Evolutionary conservation across 1,140 invertebrate species (phyloP), one percentile per base, ranked within the genome.

Genomic region (Euwallacea fornicatus): DNA sequence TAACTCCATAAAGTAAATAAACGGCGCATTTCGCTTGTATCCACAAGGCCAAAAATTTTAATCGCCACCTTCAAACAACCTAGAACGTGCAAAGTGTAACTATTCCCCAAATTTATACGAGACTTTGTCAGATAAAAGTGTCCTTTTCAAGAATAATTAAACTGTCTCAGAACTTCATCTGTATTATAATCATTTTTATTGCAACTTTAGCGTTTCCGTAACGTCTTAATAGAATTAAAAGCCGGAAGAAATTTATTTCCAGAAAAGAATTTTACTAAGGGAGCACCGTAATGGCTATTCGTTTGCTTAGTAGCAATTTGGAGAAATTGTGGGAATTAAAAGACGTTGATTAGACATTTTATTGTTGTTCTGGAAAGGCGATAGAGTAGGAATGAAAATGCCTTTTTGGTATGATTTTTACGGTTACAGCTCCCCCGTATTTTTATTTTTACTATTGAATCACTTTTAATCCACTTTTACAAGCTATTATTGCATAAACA

Each of bases 141-240:
- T 68, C 66, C 43, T 42, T 21, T 47, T 47, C 16, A 47, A 47
- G 13, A 47, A 56, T 68, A 60, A 68, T 68, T 68, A 68, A 68
- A 59, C 55, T 44, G 56, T 68, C 44, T 41, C 16, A 11, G 21
- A 60, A 61, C 66, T 61, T 68, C 66, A 68, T 68, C 56, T 68
- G 66, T 68, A 60, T 68, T 68, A 68, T 68, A 47, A 68, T 60
- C 42, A 68, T 68, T 68, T 68, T 68, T 68, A 68, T 60, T 68
- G 55, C 66, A 66, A 54, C 9, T 42, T 56, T 66, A 66, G 54
- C n/a, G 44, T 60, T 68, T 59, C 66, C 56, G 9, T 60, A 68
- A 68, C 56, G 56, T 50, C 66, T 60, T 59, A 61, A 68, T 59
- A 59, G 16, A 68, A 59, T 44, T 9, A 67, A 66, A 55, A 13